Evolutionary conservation across 1,140 invertebrate species (phyloP), one percentile per base, ranked within the genome.

Genomic region (Vollenhovia emeryi): DNA sequence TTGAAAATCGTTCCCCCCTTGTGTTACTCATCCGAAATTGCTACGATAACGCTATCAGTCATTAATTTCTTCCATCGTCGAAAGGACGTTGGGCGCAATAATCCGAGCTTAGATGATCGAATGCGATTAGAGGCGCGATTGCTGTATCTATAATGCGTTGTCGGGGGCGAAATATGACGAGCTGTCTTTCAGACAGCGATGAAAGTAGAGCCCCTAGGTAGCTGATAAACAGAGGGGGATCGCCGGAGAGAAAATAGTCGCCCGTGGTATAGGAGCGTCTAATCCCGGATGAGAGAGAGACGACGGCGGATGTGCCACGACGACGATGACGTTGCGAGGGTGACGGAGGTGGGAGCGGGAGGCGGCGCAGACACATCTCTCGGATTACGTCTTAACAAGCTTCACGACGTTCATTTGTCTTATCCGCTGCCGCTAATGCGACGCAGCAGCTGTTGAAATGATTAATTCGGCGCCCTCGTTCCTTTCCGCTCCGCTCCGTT

Each of bases 351-450:
- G 83, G 89, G 89, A 86, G 76, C 88, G 90, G 87, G 91, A 91
- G 91, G 85, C 87, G 89, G 89, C 80, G 87, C 82, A 92, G 92
- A 94, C 93, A 91, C 91, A 93, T 94, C 93, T 93, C 93, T 94
- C 93, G 92, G 94, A 95, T 94, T 95, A 94, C 93, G 92, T 93
- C 91, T 94, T 95, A 95, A 95, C 93, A 94, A 94, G 94, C 94
- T 94, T 89, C 92, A 92, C 93, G 93, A 94, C 93, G 92, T 94
- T 94, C 94, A 94, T 95, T 94, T 95, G 93, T 94, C 93, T 95
- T 94, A 95, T 95, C 93, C 94, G 94, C 91, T 93, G 91, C 93
- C 90, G 90, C 93, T 94, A 94, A 95, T 94, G 92, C 92, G 93
- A 95, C 62, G 62, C 92, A 93, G 93, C 93, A 93, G 93, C 93